A percentile compares a stretch with the other conserved stretches of the same genome.
Conservation (phyloP, 2,113 vertebrate species). For the Eira barbara region DNA sequence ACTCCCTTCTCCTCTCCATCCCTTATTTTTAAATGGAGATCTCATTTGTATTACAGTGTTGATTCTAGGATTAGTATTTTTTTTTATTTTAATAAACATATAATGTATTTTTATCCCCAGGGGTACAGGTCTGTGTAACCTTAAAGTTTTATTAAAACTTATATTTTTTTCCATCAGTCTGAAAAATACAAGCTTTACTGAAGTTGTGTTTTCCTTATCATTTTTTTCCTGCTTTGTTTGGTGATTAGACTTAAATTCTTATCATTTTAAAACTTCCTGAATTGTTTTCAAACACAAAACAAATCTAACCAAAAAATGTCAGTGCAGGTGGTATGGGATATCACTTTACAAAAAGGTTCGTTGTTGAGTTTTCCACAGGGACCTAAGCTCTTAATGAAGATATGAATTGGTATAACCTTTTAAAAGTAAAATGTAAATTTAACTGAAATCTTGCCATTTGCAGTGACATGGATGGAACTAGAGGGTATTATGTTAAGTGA, state of each 20-base stretch:
- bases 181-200: not conserved
- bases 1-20: no score
- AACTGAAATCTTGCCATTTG: not conserved
- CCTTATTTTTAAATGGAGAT: no score
- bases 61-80: no score
- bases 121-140: no score
- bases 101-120: no score
- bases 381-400: not conserved
- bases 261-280: constrained; percentile 4
- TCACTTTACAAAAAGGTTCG: constrained; percentile 24
- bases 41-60: no score
- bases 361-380: not conserved
- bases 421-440: constrained; percentile 42
- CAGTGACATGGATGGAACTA: not conserved
- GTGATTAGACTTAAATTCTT: not conserved
- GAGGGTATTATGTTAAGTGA: not conserved
- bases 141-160: constrained; percentile 26
- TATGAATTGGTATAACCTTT: constrained; percentile 6
- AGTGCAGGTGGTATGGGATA: not conserved
- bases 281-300: not conserved
- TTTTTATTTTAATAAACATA: no score
- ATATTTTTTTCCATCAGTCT: not conserved
- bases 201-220: not conserved
- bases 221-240: not conserved
- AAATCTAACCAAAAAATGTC: not conserved